Evolutionary conservation across 2,113 vertebrate species (phyloP).

Genomic region (Toxotes chatareus): DNA sequence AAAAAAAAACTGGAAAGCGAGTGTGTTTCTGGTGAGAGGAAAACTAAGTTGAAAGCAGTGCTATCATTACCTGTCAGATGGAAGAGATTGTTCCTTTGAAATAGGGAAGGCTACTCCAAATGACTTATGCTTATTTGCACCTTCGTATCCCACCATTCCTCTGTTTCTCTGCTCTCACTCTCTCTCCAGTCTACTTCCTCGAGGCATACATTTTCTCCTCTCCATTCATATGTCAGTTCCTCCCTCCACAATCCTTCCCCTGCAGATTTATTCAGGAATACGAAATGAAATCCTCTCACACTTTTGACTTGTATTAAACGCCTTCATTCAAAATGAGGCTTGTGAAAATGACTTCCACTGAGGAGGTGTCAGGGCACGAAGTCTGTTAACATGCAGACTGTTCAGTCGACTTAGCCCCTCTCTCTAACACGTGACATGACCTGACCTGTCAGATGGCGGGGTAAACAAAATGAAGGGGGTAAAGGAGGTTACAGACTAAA

Average conservation of each 20-base stretch:
- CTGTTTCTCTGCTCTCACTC: conserved; percentile 5
- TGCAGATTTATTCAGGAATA: conserved; percentile 68
- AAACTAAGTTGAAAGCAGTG: conserved; percentile 17
- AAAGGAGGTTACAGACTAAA: conserved; percentile 23
- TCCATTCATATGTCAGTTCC: conserved; percentile 68
- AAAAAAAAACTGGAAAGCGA: conserved; percentile 20
- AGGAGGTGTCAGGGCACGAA: conserved; percentile 38
- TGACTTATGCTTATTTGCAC: conserved; percentile 60
- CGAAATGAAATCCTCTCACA: conserved; percentile 69
- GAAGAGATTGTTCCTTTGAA: conserved; percentile 55
- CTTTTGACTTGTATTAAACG: conserved; percentile 73
- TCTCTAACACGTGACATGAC: conserved; percentile 38
- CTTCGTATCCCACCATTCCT: conserved; percentile 22
- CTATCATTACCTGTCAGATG: conserved; percentile 52
- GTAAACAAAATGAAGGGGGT: conserved; percentile 53
- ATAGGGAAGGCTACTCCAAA: conserved; percentile 43
- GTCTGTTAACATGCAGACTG: conserved; percentile 52
- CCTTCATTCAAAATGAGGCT: conserved; percentile 57
- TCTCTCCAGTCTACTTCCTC: conserved; percentile 39
- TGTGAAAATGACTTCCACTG: conserved; percentile 48
- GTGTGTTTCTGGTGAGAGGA: conserved; percentile 26
- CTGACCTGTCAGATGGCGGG: conserved; percentile 54
- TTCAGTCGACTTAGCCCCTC: conserved; percentile 27
- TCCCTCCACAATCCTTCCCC: conserved; percentile 52
- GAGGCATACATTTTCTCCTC: conserved; percentile 56